Evolutionary conservation across 2,888 invertebrate species (phyloP).

Genomic region (Agonopterix subpropinquella): DNA sequence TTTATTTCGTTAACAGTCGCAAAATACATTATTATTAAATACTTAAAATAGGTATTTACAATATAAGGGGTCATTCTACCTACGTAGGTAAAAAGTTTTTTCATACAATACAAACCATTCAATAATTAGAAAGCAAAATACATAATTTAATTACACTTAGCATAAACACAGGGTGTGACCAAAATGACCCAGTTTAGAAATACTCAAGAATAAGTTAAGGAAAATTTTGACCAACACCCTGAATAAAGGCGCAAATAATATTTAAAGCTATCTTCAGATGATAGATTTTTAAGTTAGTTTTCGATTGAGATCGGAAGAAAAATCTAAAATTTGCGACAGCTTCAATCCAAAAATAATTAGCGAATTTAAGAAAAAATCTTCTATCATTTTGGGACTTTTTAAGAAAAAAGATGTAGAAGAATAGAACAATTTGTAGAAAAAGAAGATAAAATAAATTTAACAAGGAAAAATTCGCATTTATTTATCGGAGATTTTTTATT

Average conservation of each 20-base stretch:
- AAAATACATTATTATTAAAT: constrained; percentile 62
- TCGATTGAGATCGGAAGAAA: constrained; percentile 19
- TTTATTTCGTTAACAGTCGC: constrained; percentile 73
- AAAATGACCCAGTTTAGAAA: constrained; percentile 28
- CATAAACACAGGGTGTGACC: constrained; percentile 10
- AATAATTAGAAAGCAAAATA: constrained; percentile 58
- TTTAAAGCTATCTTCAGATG: constrained; percentile 10
- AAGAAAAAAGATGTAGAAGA: constrained; percentile 44
- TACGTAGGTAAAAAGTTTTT: constrained; percentile 63
- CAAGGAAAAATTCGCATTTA: constrained; percentile 21
- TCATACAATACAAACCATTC: constrained; percentile 67
- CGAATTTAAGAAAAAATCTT: constrained; percentile 33
- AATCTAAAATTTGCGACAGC: constrained; percentile 22
- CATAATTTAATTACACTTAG: constrained; percentile 30
- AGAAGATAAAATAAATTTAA: constrained; percentile 1
- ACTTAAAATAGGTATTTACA: constrained; percentile 72
- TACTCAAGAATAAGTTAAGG: neutral
- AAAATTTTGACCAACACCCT: constrained; percentile 1
- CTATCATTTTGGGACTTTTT: constrained; percentile 36
- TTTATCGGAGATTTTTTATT: constrained; percentile 17
- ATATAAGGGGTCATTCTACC: constrained; percentile 63
- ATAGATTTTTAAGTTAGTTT: constrained; percentile 21
- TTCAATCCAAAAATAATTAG: constrained; percentile 22
- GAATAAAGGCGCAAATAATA: no score
- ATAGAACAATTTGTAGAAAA: constrained; percentile 10